Base-by-base conservation (phyloP, 2,797 vertebrate species). In the Tachyglossus aculeatus region DNA sequence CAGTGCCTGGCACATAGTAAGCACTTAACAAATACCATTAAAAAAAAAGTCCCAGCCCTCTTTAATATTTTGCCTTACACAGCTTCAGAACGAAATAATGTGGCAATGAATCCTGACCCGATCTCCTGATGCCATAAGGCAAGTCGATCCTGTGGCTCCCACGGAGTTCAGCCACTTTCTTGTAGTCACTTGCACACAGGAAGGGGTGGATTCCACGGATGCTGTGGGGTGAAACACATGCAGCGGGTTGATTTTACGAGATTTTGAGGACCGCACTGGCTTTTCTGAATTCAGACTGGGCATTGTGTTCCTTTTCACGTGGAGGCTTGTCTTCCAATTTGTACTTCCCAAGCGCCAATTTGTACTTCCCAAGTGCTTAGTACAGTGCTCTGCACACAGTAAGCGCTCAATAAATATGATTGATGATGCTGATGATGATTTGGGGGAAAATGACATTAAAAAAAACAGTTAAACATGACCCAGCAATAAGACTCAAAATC, bases 121-220 rank as follows among this genome's bases (percentile, higher is more conserved):
- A 86, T 79, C 54, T 84, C 71, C 47, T 90, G 74, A 81, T 80
- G 78, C 93, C 93, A 3, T 94, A 94, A 67, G 93, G 93, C 7
- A 93, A 82, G 33, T 88, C 84, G 66, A 90, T 83, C 25, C 82
- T 91, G 72, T 86, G 45, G 0, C 71, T 90, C 53, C 82, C 89
- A 0, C 84, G 86, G 14, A 79, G 65, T 60, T 64, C 75, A 9
- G 90, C 81, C 54, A 83, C 80, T 56, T 81, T 86, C 78, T 67
- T 34, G 80, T 91, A 94, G 70, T 93, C 87, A 52, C 71, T 52
- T 47, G 77, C 37, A 0, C 93, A 94, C 52, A 94, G 67, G 83
- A 94, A 94, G 0, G 93, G 93, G 55, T 92, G 89, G 78, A 92
- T 78, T 65, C 86, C 88, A 32, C 74, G 75, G 55, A 51, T 66